Evolutionary conservation across 2,797 vertebrate genomes (phyloP), one percentile per base, ranked within the genome.

Genomic region (Chaetodon trifasciatus): DNA sequence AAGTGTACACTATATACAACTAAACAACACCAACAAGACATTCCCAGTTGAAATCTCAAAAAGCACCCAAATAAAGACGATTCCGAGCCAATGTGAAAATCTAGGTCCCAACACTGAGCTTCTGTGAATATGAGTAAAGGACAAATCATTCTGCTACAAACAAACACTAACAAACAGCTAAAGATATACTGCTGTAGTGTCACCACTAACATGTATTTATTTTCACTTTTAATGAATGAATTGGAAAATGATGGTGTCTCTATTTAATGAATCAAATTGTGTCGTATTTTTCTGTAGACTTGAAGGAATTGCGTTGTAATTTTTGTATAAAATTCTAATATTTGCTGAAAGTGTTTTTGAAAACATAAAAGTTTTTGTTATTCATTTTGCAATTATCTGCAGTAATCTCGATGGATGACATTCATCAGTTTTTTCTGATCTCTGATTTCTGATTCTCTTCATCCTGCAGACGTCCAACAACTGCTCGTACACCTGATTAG

Each of bases 41-140:
- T 32, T 72, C 35, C 53, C 35, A 24, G 39, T 42, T 28, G 10
- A 62, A 37, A 53, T 32, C 62, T 61, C 6, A 65, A 53, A 62
- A n/a, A 68, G 10, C 49, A 49, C 17, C 1, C 5, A 76, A n/a
- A 40, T 39, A 17, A 35, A 53, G 47, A 69, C 0, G 0, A 46
- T 46, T 46, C 35, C 17, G 35, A 47, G 21, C 39, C 6, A 28
- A 13, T 49, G n/a, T 28, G n/a, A 37, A 47, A 53, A 19, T 37
- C 32, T 28, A 28, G 28, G 28, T 28, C 28, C 28, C 28, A 28
- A 28, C 1, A 28, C 28, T 28, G 28, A 28, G 28, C 3, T 28
- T 28, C 19, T 55, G n/a, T 71, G 28, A 71, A 60, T 53, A 61
- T 50, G 13, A 61, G 28, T n/a, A 56, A 61, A 53, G 13, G 15